Base-by-base conservation (phyloP, 2,113 vertebrate genomes). In the Clarias magur region DNA sequence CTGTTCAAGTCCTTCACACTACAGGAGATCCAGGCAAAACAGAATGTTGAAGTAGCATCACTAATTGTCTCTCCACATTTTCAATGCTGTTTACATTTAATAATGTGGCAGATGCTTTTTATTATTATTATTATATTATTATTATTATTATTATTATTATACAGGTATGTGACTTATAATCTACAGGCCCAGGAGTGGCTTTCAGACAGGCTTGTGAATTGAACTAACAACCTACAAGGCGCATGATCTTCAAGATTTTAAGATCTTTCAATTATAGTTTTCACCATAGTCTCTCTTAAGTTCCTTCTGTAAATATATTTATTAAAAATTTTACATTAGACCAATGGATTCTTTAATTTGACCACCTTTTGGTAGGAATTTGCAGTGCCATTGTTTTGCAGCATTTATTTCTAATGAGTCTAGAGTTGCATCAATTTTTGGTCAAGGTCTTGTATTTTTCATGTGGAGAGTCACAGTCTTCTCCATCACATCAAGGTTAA, bases 1-100 rank as follows among this genome's bases (percentile, higher is more conserved):
- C 81, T 86, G 70, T n/a, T 23, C 30, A 12, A 42, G 34, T 13
- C 53, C 16, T 6, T 42, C 48, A 89, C 1, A 2, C 17, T 72
- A 38, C 34, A 48, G 23, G 80, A 79, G 59, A 87, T 82, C 91
- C 88, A 89, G 13, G 83, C 76, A 86, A 79, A 3, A 59, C 13
- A 3, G 70, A 34, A 8, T 5, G 81, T 56, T 63, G 19, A 30
- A 38, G 81, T 53, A 59, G 23, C 30, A 3, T 65, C 27, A 38
- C 23, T 62, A 4, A 34, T 57, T 63, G 21, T 42, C 63, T 79
- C 38, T 65, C 42, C n/a, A 25, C 19, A 6, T 27, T 67, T 81
- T 23, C 57, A 82, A 10, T 78, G 48, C 70, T 75, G 34, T 34
- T 76, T 48, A 23, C n/a, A 42, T 81, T 60, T 62, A 81, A 38